Conservation (phyloP, 2,113 vertebrate genomes). For the Delphinapterus leucas region DNA sequence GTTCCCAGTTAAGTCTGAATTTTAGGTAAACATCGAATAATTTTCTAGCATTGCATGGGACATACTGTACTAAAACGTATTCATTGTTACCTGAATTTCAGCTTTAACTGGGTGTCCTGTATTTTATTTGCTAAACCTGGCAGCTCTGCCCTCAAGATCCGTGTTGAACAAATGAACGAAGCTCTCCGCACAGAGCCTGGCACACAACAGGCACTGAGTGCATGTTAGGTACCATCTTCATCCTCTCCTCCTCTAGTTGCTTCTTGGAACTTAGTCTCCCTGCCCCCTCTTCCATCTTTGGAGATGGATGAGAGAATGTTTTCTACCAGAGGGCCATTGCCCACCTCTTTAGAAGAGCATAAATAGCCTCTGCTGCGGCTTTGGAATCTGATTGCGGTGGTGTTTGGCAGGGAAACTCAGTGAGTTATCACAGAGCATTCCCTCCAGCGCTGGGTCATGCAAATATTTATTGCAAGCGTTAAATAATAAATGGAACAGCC, state of each 20-base stretch:
- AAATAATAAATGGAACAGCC: conserved; percentile 82
- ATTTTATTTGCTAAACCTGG: neutral
- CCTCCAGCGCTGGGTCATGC: conserved; percentile 76
- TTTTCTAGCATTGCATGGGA: neutral
- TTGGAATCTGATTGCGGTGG: conserved; percentile 53
- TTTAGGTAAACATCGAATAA: neutral
- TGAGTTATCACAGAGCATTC: conserved; percentile 71
- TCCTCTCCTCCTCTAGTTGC: neutral
- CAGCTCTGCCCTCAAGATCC: neutral
- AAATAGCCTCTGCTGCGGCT: neutral
- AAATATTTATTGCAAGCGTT: conserved; percentile 82
- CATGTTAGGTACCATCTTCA: neutral
- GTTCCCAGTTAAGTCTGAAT: neutral
- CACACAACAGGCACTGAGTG: no score
- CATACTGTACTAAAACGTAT: neutral
- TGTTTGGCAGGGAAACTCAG: conserved; percentile 68
- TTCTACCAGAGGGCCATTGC: neutral
- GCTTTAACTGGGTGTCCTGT: neutral
- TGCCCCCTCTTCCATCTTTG: neutral
- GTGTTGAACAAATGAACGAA: neutral
- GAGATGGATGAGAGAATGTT: neutral
- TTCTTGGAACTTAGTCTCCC: neutral
- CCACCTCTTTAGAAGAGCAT: neutral
- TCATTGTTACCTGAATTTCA: neutral
- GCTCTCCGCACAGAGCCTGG: neutral